Evolutionary conservation across 2,113 vertebrate species (phyloP), one percentile per base, ranked within the genome.

Genomic region (Okapia johnstoni): DNA sequence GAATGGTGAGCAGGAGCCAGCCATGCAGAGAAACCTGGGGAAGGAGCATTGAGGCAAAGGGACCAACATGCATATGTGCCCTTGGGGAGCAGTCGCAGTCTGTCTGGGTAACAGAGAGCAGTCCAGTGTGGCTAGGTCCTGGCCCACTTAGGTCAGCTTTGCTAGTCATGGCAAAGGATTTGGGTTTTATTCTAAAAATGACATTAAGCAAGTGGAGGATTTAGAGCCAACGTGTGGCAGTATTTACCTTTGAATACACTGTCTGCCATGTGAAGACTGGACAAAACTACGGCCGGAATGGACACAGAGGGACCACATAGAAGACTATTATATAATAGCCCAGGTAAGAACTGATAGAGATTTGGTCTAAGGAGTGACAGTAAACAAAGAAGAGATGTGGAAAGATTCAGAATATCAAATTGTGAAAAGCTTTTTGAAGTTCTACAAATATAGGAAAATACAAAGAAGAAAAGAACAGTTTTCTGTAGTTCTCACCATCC

Each of bases 31-130:
- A 46, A 5, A 9, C 55, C 17, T n/a, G 2, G 19, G 54, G 19
- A 40, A 52, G 50, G 55, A 76, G 28, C 43, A 9, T 12, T n/a
- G 66, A 70, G 84, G 15, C 63, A 5, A 28, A n/a, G n/a, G n/a
- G 40, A 25, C 54, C 5, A 3, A 15, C n/a, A 2, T 1, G 0
- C 14, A 11, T 10, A 2, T 30, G n/a, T 50, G 43, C n/a, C 70
- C 6, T 54, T 2, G 28, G 19, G 48, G 8, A 43, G 33, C 48
- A 61, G 76, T 19, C 0, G 0, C 40, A 15, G 16, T 76, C 48
- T 43, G 33, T 77, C 48, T 43, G 6, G 73, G 84, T 19, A 26
- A 26, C 73, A 40, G 43, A 80, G 60, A 73, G n/a, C 48, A 9
- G 23, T 19, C n/a, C 7, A 3, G 30, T 28, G 36, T 57, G 40